These are phyloP conservation scores for Ascidia mentula DNA, from an alignment of 23 tunicate genomes.

Conservation along the genomic window DNA sequence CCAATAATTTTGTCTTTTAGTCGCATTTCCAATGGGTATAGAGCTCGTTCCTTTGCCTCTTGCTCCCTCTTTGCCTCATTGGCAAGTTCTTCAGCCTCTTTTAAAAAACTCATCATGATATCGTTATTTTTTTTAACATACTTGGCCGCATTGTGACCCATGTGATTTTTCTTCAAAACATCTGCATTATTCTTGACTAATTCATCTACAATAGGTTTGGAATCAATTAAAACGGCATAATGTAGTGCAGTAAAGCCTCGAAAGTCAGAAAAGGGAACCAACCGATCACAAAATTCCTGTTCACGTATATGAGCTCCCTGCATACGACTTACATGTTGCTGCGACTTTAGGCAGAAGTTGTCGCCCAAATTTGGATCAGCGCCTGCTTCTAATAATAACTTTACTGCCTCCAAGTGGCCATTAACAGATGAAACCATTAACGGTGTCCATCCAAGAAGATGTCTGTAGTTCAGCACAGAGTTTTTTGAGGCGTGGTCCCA, in stretches of 20 bases:
- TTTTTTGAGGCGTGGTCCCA: constrained; percentile 18
- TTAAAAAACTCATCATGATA: constrained; percentile 18
- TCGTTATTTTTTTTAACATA: constrained; percentile 44
- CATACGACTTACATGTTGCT: constrained; percentile 7
- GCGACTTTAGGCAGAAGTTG: neutral
- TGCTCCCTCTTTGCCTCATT: constrained; percentile 26
- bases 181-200: constrained; percentile 81
- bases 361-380: constrained; percentile 89
- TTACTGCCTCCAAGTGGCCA: constrained; percentile 25
- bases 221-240: constrained; percentile 78
- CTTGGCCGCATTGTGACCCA: constrained; percentile 63
- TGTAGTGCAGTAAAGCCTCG: constrained; percentile 90
- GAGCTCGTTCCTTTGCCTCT: constrained; percentile 68
- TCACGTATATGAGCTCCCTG: constrained; percentile 47
- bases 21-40: constrained; percentile 82
- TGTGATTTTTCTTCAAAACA: constrained; percentile 58
- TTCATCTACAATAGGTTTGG: constrained; percentile 22
- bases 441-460: constrained; percentile 92
- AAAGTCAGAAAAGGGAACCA: constrained; percentile 54
- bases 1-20: constrained; percentile 90
- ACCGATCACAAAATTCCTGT: constrained; percentile 40
- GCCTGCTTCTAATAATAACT: constrained; percentile 58
- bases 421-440: constrained; percentile 71
- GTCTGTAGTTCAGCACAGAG: constrained; percentile 54
- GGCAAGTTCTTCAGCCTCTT: constrained; percentile 31